Percentiles rank a stretch among this genome's conserved stretches.
Conservation (phyloP, 2,113 vertebrate genomes). For the Urocynchramus pylzowi region DNA sequence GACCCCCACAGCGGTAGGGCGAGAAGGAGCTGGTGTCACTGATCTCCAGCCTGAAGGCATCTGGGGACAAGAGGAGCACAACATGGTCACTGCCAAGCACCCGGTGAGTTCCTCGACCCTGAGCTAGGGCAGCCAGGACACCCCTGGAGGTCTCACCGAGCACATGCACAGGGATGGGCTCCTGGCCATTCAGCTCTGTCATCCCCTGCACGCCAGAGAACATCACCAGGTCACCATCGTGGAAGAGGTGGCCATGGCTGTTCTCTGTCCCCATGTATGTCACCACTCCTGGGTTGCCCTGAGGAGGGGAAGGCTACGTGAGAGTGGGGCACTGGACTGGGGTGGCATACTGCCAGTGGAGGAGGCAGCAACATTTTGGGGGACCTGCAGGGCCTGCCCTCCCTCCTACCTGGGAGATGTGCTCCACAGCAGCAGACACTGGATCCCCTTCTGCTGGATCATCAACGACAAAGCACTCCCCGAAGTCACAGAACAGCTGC, state of each 20-base stretch:
- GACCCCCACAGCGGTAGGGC: constrained; percentile 72
- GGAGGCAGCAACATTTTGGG: rapidly evolving
- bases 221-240: constrained; percentile 57
- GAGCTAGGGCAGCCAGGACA: background rate
- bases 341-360: background rate
- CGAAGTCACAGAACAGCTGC: constrained; percentile 92
- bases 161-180: constrained; percentile 64
- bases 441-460: constrained; percentile 76
- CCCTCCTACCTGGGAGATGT: constrained; percentile 79
- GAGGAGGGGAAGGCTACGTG: background rate
- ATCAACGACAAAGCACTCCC: constrained; percentile 73
- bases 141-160: constrained; percentile 48
- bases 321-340: rapidly evolving
- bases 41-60: constrained; percentile 72
- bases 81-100: rapidly evolving
- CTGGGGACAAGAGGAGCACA: background rate
- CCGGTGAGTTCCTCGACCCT: rapidly evolving
- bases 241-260: constrained; percentile 20
- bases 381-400: background rate
- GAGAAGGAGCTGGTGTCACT: constrained; percentile 81
- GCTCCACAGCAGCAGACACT: constrained; percentile 50
- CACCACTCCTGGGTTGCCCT: constrained; percentile 82
- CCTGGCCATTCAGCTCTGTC: constrained; percentile 80
- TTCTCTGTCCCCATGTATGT: constrained; percentile 42
- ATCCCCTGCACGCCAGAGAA: constrained; percentile 86